Base-by-base conservation (phyloP, 1,140 invertebrate species). In the Camponotus vicinus region DNA sequence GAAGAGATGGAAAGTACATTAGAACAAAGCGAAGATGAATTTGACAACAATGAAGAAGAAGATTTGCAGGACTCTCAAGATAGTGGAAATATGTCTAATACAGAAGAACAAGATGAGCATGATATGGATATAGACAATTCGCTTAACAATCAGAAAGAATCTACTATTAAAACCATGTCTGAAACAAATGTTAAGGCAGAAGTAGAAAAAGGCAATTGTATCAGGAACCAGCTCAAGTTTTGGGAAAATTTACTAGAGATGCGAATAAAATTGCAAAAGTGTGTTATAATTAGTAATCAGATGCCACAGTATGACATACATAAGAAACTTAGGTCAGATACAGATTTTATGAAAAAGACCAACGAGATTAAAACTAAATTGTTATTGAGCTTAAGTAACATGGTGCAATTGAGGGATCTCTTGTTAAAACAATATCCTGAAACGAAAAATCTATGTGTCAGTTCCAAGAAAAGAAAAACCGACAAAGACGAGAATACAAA, bases 231-330 rank as follows among this genome's bases (percentile, higher is more conserved):
- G 92, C 92, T 98, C 15, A 95, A 96, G 83, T 92, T 98, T 0
- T 99, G 98, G 98, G 98, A 99, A 93, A 97, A 96, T 83, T 93
- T 99, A 2, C 92, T 99, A 21, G 98, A 99, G 94, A 95, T 97
- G 91, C 95, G 98, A 88, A 99, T 99, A 87, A 97, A 98, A 91
- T 93, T 98, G 5, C 98, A 99, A 93, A 98, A 98, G 93, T 96
- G 97, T 91, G 92, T 98, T 45, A 93, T 96, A 66, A 95, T 96
- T 37, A 96, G 97, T 3, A 99, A 99, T 94, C 96, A 97, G 91
- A 95, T 99, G 93, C 98, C 98, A 11, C 96, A 97, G 86, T 93
- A 94, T 61, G 95, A 97, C 61, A 92, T 89, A 5, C 96, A 96
- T 90, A 91, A 95, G 45, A 87, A 95, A 49, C 95, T 97, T 21